Evolutionary conservation across 1,140 invertebrate species (phyloP), one percentile per base, ranked within the genome.

Genomic region (Nasonia giraulti): DNA sequence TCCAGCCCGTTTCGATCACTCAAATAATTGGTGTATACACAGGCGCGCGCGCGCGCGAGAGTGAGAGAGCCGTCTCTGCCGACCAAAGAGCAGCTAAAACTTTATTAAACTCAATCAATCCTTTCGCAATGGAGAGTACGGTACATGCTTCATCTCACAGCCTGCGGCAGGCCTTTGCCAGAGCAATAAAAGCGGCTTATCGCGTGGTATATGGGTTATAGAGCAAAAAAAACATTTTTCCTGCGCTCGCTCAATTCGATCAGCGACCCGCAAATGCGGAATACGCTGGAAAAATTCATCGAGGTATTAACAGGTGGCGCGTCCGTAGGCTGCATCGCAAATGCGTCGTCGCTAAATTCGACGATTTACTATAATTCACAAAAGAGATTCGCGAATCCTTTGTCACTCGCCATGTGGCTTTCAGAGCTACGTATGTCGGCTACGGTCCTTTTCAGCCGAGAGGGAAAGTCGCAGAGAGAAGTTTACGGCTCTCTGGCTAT

Each of bases 391-490:
- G 47, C 47, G 14, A 50, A 50, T 50, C 3, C 47, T 50, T 50
- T 50, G 14, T 14, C 20, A 0, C 10, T 33, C 31, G 31, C 8
- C 11, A 11, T 33, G 12, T 37, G 27, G 23, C 23, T 73, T 37
- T 27, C 69, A 74, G 11, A 74, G 71, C 23, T 27, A 27, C 27
- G 1, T 27, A 27, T 27, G 10, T 7, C n/a, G 33, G 8, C 14
- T 33, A 3, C 10, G 47, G 23, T 12, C 40, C 40, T 55, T 50
- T 50, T 23, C 14, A 44, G 47, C 31, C 17, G 62, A 79, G 8
- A 79, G 27, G 23, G 47, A 82, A 78, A 87, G 75, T 80, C 33
- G 40, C 68, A 31, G 12, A 47, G 37, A 14, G 14, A 14, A 14
- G 12, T 47, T 10, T 47, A 47, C 44, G n/a, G n/a, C n/a, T 68